Evolutionary conservation across 2,797 vertebrate species (phyloP).

Genomic region (Spea hammondii): DNA sequence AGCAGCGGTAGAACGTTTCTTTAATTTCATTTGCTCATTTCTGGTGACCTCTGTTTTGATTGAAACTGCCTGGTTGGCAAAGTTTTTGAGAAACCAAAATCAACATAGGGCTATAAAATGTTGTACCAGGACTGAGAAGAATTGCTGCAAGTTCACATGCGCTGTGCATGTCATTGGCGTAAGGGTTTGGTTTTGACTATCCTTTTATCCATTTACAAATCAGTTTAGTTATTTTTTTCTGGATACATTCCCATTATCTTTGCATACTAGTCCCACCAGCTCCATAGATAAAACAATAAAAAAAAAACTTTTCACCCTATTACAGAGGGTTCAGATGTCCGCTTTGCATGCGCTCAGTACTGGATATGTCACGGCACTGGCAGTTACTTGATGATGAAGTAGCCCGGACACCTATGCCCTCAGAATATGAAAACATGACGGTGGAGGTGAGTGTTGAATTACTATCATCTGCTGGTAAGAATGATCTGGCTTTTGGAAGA

Average conservation of each 20-base stretch:
- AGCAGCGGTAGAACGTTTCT: neutral
- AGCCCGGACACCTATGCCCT: constrained; percentile 85
- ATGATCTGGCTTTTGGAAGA: too few relatives aligned
- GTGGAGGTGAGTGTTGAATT: constrained; percentile 74
- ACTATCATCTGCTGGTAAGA: neutral
- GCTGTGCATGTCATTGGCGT: neutral
- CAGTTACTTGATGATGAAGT: constrained; percentile 83
- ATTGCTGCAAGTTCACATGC: neutral
- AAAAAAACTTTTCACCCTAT: neutral
- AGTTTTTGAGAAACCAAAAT: constrained; percentile 18
- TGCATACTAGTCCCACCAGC: too few relatives aligned
- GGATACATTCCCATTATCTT: too few relatives aligned
- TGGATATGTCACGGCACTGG: constrained; percentile 84
- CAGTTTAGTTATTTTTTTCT: too few relatives aligned
- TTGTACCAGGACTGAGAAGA: neutral
- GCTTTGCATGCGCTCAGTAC: constrained; percentile 87
- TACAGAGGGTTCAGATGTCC: constrained; percentile 88
- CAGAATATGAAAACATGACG: constrained; percentile 83
- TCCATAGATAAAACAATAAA: too few relatives aligned
- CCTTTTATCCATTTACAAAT: too few relatives aligned
- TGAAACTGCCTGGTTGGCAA: constrained; percentile 23
- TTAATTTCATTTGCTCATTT: constrained; percentile 38
- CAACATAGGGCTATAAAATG: neutral
- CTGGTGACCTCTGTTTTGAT: constrained; percentile 28
- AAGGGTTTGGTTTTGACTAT: too few relatives aligned